Evolutionary conservation across 2,113 vertebrate species (phyloP).

Genomic region (Albula goreensis): DNA sequence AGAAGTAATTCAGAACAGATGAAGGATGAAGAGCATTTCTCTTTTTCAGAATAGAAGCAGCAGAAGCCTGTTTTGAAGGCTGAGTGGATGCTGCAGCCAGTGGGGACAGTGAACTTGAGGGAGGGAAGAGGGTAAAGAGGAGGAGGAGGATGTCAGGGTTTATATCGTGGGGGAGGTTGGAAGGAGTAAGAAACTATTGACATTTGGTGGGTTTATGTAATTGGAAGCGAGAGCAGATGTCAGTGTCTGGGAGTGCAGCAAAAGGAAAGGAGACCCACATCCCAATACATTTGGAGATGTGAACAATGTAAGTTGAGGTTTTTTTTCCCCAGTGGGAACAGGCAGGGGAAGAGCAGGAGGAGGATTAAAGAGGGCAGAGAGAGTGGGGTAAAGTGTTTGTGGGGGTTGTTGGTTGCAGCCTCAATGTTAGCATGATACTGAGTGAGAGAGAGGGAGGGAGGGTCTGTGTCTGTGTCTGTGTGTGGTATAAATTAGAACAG

Average conservation of each 20-base stretch:
- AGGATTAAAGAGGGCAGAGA: neutral
- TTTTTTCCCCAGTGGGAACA: neutral
- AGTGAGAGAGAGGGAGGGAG: too few relatives aligned
- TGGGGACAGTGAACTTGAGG: neutral
- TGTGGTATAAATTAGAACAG: neutral
- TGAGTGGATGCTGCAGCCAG: neutral
- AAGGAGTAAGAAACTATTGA: neutral
- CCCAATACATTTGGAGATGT: neutral
- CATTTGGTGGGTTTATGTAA: slow-evolving; percentile 1
- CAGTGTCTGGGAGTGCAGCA: neutral
- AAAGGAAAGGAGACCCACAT: neutral
- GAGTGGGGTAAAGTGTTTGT: neutral
- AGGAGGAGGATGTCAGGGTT: slow-evolving; percentile 7
- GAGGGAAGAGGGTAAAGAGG: neutral
- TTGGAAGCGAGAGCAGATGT: neutral
- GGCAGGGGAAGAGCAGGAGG: neutral
- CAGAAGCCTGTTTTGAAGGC: neutral
- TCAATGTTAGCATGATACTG: neutral
- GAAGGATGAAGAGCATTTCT: neutral
- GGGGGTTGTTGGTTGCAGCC: neutral
- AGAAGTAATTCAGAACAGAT: neutral
- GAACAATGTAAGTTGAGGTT: neutral
- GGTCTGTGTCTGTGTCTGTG: neutral
- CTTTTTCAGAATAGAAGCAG: neutral
- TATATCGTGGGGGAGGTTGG: neutral